These are phyloP conservation scores for Hapalemur alaotrensis DNA, from an alignment of 2,797 vertebrate species.

Conservation along the genomic window DNA sequence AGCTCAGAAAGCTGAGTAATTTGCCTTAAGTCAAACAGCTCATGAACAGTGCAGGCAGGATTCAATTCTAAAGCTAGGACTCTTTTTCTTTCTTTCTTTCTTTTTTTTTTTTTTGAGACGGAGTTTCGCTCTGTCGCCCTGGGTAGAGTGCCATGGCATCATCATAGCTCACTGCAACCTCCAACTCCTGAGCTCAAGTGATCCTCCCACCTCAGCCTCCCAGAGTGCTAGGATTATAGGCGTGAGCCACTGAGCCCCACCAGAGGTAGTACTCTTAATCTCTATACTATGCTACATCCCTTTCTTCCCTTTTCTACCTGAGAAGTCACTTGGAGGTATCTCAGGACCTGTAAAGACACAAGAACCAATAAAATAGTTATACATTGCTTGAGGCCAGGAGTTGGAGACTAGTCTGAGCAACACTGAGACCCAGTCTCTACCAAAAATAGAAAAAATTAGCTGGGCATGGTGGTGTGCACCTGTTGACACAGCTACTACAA, in stretches of 20 bases:
- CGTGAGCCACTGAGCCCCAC: accelerated
- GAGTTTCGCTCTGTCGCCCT: too few species aligned
- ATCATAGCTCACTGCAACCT: too few species aligned
- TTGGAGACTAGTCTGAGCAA: too few species aligned
- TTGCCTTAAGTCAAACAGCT: background rate
- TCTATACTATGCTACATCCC: background rate
- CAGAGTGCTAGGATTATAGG: too few species aligned
- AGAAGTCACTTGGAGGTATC: background rate
- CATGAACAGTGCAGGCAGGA: background rate
- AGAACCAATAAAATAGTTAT: background rate
- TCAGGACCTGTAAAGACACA: background rate
- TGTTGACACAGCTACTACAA: too few species aligned
- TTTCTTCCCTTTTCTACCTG: background rate
- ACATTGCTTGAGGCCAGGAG: background rate
- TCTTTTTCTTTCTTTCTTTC: background rate
- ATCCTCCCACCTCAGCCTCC: too few species aligned
- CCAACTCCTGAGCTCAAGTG: too few species aligned
- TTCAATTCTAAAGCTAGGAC: background rate
- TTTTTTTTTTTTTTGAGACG: too few species aligned
- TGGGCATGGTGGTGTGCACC: too few species aligned
- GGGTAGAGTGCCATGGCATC: too few species aligned
- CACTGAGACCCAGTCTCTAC: too few species aligned
- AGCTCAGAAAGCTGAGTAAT: background rate
- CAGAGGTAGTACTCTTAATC: background rate
- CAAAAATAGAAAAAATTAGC: too few species aligned